These are phyloP conservation scores for Thamnophis elegans DNA, from an alignment of 2,797 vertebrate genomes.

Conservation along the genomic window DNA sequence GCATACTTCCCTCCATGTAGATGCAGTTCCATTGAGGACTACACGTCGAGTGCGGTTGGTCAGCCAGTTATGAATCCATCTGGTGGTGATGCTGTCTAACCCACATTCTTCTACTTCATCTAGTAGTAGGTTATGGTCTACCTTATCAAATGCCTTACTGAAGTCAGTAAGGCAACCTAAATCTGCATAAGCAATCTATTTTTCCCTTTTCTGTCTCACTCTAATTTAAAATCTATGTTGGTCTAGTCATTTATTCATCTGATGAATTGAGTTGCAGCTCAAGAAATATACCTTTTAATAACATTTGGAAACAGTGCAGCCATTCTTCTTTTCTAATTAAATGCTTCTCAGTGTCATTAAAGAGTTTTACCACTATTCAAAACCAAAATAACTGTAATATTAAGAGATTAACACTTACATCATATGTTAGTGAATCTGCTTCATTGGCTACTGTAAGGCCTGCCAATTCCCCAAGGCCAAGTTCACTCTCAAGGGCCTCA, in stretches of 20 bases:
- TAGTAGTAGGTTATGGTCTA: no score
- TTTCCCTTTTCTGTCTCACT: neutral
- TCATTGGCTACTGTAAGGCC: slow-evolving; percentile 98
- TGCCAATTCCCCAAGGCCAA: slow-evolving; percentile 94
- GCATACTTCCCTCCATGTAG: no score
- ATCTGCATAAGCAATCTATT: neutral
- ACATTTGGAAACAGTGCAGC: neutral
- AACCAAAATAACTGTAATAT: neutral
- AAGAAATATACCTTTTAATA: neutral
- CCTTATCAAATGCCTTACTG: no score
- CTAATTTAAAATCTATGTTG: neutral
- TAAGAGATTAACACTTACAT: slow-evolving; percentile 80
- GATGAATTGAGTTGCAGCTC: neutral
- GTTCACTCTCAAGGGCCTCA: slow-evolving; percentile 90
- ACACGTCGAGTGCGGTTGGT: no score
- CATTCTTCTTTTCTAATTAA: neutral
- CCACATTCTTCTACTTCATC: no score
- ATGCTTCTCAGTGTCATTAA: neutral
- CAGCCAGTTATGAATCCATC: no score
- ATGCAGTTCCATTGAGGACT: no score
- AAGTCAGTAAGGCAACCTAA: neutral
- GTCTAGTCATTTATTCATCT: neutral
- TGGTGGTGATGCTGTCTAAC: no score
- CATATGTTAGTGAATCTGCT: slow-evolving; percentile 90
- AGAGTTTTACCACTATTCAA: neutral